Percentiles rank a stretch among this genome's conserved stretches.
These are phyloP conservation scores for Deroplatys truncata DNA, from an alignment of 2,888 invertebrate species.

Conservation along the genomic window DNA sequence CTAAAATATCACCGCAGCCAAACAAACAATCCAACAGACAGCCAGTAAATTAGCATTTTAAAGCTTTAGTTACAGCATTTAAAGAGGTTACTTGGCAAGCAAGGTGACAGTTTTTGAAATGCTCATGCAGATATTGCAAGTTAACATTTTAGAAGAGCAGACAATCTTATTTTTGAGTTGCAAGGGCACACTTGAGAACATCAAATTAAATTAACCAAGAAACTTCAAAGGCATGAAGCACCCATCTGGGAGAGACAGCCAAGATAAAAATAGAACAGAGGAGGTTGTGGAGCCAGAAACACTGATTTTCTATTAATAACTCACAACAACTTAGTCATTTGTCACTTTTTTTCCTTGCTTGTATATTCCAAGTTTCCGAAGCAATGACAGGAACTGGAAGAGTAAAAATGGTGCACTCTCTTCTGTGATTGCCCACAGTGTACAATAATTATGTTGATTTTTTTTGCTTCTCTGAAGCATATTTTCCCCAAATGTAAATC, in stretches of 20 bases:
- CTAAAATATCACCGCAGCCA: not conserved
- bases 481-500: too few relatives aligned
- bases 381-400: not conserved
- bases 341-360: not conserved
- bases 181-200: not conserved
- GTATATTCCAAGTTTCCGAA: not conserved
- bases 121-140: not conserved
- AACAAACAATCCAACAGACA: not conserved
- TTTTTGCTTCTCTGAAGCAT: too few relatives aligned
- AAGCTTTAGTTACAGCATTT: not conserved
- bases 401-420: too few relatives aligned
- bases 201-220: not conserved
- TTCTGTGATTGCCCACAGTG: too few relatives aligned
- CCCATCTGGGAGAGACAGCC: not conserved
- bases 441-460: too few relatives aligned
- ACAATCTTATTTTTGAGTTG: not conserved
- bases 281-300: not conserved
- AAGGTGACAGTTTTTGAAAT: not conserved
- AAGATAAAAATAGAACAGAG: slow-evolving; percentile 9
- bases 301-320: slow-evolving; percentile 5
- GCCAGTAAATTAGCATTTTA: not conserved
- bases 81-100: not conserved
- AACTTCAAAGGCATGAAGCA: not conserved
- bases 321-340: not conserved
- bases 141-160: not conserved